Base-by-base conservation (phyloP, 1,140 invertebrate species). In the Psilanteris sp. region DNA sequence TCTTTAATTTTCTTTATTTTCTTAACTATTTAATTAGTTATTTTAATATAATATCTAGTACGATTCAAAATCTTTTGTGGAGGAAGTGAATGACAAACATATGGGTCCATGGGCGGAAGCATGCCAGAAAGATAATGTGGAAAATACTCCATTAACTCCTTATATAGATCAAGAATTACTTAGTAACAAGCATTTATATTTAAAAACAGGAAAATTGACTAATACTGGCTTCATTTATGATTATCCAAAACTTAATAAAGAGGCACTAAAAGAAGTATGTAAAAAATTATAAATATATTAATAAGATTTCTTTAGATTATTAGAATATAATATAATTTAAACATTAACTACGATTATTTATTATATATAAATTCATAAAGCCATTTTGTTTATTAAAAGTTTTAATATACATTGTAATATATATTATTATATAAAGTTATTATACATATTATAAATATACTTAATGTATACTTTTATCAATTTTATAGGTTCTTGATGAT, bases 31-130 rank as follows among this genome's bases (percentile, higher is more conserved):
- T n/a, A n/a, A n/a, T n/a, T n/a, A n/a, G n/a, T n/a, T n/a, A 20
- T 20, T 20, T 20, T 20, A 20, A 5, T 26, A 26, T 26, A 44
- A 43, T 70, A 83, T 88, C 4, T 77, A 94, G 93, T 88, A 88
- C 13, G 93, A 94, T 86, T 89, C 95, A 86, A 90, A 89, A n/a
- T 90, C 90, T 13, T 92, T 96, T 15, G 93, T 95, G 0, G 95
- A 96, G 68, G 95, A 97, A 78, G 94, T 95, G 0, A 97, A 97
- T 87, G 96, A 97, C 83, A 96, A 96, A 83, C 96, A 97, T 85
- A 91, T 97, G 88, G 91, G 91, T 0, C 95, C 95, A 4, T 98
- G 96, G 96, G 95, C 95, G 3, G 93, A 93, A 79, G 91, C 94
- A 34, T 97, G 96, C 84, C 90, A 92, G 61, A 89, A 89, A 71